Evolutionary conservation across 2,113 vertebrate genomes (phyloP).

Genomic region (Phainopepla nitens): DNA sequence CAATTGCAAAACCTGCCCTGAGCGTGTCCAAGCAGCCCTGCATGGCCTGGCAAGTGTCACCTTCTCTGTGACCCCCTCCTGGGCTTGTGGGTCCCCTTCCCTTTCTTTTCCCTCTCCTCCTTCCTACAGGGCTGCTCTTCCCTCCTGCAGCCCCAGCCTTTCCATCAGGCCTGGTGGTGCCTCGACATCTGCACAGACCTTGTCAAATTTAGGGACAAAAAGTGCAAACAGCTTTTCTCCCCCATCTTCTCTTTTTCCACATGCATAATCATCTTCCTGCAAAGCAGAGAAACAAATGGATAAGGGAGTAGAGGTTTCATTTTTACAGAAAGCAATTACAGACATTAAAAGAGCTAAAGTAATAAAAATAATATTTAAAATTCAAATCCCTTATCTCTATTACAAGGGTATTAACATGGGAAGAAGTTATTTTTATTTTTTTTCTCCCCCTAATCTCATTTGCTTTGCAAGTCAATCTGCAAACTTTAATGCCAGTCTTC

Average conservation of each 20-base stretch:
- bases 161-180: background rate
- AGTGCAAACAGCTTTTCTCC: background rate
- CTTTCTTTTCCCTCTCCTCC: background rate
- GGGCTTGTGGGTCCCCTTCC: background rate
- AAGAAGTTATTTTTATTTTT: background rate
- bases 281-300: slow-evolving; percentile 6
- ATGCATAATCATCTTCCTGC: background rate
- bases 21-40: background rate
- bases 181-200: background rate
- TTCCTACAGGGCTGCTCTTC: background rate
- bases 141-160: background rate
- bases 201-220: background rate
- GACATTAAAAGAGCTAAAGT: slow-evolving; percentile 46
- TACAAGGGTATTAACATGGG: slow-evolving; percentile 22
- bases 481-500: background rate
- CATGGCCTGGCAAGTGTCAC: background rate
- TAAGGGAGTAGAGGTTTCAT: background rate
- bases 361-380: slow-evolving; percentile 64
- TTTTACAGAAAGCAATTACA: slow-evolving; percentile 47
- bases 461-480: slow-evolving; percentile 17
- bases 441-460: background rate
- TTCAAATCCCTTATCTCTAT: slow-evolving; percentile 57
- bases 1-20: background rate
- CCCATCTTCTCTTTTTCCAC: background rate
- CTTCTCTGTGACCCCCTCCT: background rate